These are phyloP conservation scores for Dasyprocta punctata DNA, from an alignment of 2,113 vertebrate genomes.

Conservation along the genomic window DNA sequence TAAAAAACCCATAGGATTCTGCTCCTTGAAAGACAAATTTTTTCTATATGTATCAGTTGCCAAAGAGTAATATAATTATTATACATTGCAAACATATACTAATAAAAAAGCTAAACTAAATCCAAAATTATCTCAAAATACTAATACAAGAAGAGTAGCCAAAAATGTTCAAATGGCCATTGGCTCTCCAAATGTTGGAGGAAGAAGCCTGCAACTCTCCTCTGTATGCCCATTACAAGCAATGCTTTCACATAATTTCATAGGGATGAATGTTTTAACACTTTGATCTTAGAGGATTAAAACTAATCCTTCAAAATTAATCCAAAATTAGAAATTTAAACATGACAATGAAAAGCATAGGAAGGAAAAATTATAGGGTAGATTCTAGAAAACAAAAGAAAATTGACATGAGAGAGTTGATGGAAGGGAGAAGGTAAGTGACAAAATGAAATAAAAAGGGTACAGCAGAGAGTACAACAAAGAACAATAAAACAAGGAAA, in stretches of 20 bases:
- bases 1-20: slow-evolving; percentile 7
- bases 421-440: background rate
- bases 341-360: background rate
- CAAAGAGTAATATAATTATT: background rate
- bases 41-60: background rate
- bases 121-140: slow-evolving; percentile 1
- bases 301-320: background rate
- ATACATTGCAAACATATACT: background rate
- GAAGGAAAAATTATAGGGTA: background rate
- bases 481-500: background rate
- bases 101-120: background rate
- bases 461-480: background rate
- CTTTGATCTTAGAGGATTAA: background rate
- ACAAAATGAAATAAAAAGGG: background rate
- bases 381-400: background rate
- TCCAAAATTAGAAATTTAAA: background rate
- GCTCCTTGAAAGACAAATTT: background rate
- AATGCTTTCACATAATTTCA: background rate
- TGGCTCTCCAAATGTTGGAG: background rate
- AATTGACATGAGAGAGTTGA: background rate
- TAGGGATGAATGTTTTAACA: background rate
- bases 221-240: background rate
- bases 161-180: background rate
- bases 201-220: background rate
- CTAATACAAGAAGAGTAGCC: background rate